Evolutionary conservation across 2,113 vertebrate species (phyloP).

Genomic region (Argyrosomus japonicus): DNA sequence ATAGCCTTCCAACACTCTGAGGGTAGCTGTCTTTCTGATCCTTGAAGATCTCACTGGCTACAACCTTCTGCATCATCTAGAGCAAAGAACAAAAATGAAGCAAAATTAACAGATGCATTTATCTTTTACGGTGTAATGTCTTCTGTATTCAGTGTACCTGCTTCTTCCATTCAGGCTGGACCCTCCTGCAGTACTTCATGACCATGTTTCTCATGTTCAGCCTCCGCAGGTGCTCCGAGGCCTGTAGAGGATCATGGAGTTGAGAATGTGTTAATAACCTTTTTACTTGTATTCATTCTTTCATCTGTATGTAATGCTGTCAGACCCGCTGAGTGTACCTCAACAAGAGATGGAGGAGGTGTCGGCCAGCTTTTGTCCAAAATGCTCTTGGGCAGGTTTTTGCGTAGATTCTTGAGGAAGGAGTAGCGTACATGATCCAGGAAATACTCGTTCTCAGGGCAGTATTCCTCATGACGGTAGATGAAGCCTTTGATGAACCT

Average conservation of each 20-base stretch:
- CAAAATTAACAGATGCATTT: background rate
- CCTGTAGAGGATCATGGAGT: conserved; percentile 76
- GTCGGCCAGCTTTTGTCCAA: conserved; percentile 93
- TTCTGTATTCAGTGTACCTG: conserved; percentile 84
- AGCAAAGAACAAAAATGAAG: conserved; percentile 45
- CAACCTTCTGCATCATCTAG: conserved; percentile 95
- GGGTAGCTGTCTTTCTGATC: conserved; percentile 96
- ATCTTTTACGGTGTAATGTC: background rate
- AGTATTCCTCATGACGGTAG: conserved; percentile 90
- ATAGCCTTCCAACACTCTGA: conserved; percentile 93
- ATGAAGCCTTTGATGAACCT: conserved; percentile 97
- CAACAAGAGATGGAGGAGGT: conserved; percentile 87
- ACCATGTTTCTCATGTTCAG: conserved; percentile 95
- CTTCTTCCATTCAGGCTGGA: conserved; percentile 96
- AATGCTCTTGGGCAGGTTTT: conserved; percentile 90
- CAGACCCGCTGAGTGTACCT: conserved; percentile 81
- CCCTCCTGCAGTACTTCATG: conserved; percentile 92
- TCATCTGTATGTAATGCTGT: background rate
- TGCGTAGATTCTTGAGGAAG: conserved; percentile 91
- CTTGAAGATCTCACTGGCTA: conserved; percentile 96
- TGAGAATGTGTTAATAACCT: background rate
- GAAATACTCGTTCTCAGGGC: conserved; percentile 94
- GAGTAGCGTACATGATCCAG: conserved; percentile 93
- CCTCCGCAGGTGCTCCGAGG: conserved; percentile 88
- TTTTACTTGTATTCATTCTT: background rate